Evolutionary conservation across 2,888 invertebrate species (phyloP).

Genomic region (Oegoconia quadripuncta): DNA sequence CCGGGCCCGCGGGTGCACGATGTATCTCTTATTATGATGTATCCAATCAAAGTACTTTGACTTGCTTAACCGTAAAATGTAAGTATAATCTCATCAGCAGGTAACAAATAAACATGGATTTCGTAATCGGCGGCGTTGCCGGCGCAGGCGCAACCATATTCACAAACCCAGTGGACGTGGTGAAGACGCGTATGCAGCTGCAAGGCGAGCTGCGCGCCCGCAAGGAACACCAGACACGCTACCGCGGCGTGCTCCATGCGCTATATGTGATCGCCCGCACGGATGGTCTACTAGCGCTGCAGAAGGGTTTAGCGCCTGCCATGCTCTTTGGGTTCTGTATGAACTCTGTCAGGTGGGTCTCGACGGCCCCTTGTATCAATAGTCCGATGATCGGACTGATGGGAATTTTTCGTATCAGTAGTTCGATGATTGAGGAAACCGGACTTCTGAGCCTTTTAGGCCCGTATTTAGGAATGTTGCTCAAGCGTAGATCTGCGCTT

Average conservation of each 20-base stretch:
- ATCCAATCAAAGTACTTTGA: too few relatives aligned
- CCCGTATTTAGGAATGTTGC: too few relatives aligned
- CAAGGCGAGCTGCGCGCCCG: slow-evolving; percentile 86
- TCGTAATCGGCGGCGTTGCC: slow-evolving; percentile 84
- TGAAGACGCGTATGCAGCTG: slow-evolving; percentile 93
- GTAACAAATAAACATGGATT: slow-evolving; percentile 78
- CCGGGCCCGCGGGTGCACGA: too few relatives aligned
- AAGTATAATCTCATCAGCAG: background rate
- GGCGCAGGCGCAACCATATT: slow-evolving; percentile 88
- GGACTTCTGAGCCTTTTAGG: too few relatives aligned
- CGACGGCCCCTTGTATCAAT: too few relatives aligned
- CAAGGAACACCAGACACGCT: slow-evolving; percentile 69
- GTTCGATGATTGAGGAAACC: too few relatives aligned
- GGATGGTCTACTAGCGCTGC: slow-evolving; percentile 87
- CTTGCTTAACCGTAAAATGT: too few relatives aligned
- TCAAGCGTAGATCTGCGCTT: too few relatives aligned
- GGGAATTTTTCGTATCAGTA: too few relatives aligned
- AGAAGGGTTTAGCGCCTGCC: slow-evolving; percentile 89
- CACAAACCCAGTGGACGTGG: slow-evolving; percentile 93
- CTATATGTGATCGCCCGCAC: slow-evolving; percentile 83
- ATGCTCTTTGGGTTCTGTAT: slow-evolving; percentile 86
- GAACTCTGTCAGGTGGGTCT: slow-evolving; percentile 75
- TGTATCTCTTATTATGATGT: too few relatives aligned
- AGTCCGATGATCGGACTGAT: too few relatives aligned
- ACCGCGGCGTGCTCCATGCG: slow-evolving; percentile 88